phyloP scores from a whole-genome alignment of 2,113 vertebrate species.

The Aptenodytes forsteri region DNA sequence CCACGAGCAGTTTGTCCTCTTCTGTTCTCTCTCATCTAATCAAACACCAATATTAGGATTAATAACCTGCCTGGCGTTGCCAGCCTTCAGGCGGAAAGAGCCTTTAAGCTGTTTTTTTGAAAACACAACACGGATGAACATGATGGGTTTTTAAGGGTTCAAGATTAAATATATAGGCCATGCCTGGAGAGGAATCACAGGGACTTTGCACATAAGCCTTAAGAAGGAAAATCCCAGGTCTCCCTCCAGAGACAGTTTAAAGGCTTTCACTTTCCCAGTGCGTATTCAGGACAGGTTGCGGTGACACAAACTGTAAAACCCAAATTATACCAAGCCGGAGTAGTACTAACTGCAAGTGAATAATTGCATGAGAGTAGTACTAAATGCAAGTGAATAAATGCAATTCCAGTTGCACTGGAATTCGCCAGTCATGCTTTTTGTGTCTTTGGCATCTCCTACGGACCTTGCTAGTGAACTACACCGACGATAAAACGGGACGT shows the following conservation, averaged over 20 bases:
- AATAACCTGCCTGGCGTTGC: neutral
- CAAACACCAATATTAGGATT: neutral
- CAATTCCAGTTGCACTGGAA: neutral
- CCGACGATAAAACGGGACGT: fast-evolving
- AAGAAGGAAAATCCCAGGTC: neutral
- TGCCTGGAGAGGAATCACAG: neutral
- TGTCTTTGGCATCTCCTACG: neutral
- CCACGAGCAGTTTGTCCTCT: neutral
- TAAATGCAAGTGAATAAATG: neutral
- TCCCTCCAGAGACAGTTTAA: neutral
- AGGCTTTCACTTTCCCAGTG: neutral
- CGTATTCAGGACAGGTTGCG: neutral
- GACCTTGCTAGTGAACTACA: neutral
- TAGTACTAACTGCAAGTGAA: fast-evolving
- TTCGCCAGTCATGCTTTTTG: fast-evolving
- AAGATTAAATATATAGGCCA: neutral
- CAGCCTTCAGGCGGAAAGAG: neutral
- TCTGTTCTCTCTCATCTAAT: neutral
- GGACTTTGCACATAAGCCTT: neutral
- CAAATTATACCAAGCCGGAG: neutral
- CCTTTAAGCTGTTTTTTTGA: neutral
- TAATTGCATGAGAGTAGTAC: fast-evolving
- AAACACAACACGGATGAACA: neutral
- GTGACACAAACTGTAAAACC: neutral
- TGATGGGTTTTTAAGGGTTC: neutral